Base-by-base conservation (phyloP, 2,797 vertebrate species). In the Sebastes variabilis region DNA sequence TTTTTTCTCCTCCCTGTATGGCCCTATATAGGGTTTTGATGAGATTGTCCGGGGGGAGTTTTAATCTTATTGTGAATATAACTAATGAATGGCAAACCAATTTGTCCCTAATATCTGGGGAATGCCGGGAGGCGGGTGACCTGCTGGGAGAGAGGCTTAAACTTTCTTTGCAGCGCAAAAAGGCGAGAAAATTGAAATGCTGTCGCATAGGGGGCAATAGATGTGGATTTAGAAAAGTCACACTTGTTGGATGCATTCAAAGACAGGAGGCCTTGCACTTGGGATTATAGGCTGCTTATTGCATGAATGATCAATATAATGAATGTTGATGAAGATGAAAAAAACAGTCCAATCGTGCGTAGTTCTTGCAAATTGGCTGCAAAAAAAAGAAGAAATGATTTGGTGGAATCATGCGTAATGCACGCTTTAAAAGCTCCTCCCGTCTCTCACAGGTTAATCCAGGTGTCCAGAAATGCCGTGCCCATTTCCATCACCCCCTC, bases 31-130 rank as follows among this genome's bases (percentile, higher is more conserved):
- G 95, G 93, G 92, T 94, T 95, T 93, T 94, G 95, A 96, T 95
- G 95, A 96, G 95, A 96, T 96, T 95, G 96, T 96, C 94, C 88
- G 88, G 92, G 94, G 95, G 95, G 92, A 93, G 93, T 95, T 75
- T 93, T 96, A 96, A 97, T 97, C 96, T 96, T 93, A 97, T 97
- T 97, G 96, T 96, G 94, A 96, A 94, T 94, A 95, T 96, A 96
- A 96, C 96, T 97, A 96, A 96, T 97, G 96, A 97, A 97, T 96
- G 89, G 95, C 96, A 96, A 96, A 96, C 95, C 96, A 96, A 96
- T 96, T 96, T 96, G 96, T 95, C 91, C 94, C 94, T 93, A 96
- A 96, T 96, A 96, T 96, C 93, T 94, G 92, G 96, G 96, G 96
- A 95, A 96, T 92, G 85, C 84, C 75, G 79, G 92, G 94, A 93